phyloP scores from a whole-genome alignment of 2,113 vertebrate genomes.

The Gallinago paraguaiae region DNA sequence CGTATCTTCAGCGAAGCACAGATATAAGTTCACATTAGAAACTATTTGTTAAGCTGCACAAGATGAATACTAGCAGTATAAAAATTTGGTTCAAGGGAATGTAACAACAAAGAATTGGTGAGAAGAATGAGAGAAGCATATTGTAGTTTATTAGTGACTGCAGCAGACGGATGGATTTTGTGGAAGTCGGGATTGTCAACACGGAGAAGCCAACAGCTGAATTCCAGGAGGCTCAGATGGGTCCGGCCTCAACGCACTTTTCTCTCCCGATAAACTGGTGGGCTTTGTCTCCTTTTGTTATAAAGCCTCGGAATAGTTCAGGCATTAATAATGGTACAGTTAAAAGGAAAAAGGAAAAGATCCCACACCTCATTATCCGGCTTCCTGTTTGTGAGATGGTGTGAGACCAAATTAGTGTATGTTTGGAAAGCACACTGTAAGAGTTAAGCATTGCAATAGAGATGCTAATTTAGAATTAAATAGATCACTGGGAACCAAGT shows the following conservation, averaged over 20 bases:
- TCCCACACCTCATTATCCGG: not conserved
- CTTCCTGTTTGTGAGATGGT: slow-evolving; percentile 32
- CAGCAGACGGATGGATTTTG: not conserved
- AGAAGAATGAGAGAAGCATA: not conserved
- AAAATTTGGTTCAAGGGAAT: not conserved
- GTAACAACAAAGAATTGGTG: not conserved
- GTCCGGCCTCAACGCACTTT: not conserved
- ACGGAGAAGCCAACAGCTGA: not conserved
- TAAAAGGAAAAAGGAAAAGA: not conserved
- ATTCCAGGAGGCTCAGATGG: not conserved
- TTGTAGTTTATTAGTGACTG: not conserved
- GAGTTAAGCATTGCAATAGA: slow-evolving; percentile 38
- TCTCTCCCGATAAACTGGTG: not conserved
- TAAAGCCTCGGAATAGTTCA: not conserved
- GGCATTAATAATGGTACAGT: not conserved
- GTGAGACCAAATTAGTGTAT: slow-evolving; percentile 42
- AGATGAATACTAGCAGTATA: not conserved
- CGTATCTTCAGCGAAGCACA: not conserved
- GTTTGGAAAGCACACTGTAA: slow-evolving; percentile 23
- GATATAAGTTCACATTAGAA: not conserved
- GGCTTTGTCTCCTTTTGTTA: not conserved
- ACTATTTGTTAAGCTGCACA: not conserved
- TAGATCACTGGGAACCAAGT: slow-evolving; percentile 51
- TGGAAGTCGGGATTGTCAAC: not conserved
- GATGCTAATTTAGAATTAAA: slow-evolving; percentile 60